Evolutionary conservation across 1,140 invertebrate species (phyloP).

Genomic region (Ridgeia piscesae): DNA sequence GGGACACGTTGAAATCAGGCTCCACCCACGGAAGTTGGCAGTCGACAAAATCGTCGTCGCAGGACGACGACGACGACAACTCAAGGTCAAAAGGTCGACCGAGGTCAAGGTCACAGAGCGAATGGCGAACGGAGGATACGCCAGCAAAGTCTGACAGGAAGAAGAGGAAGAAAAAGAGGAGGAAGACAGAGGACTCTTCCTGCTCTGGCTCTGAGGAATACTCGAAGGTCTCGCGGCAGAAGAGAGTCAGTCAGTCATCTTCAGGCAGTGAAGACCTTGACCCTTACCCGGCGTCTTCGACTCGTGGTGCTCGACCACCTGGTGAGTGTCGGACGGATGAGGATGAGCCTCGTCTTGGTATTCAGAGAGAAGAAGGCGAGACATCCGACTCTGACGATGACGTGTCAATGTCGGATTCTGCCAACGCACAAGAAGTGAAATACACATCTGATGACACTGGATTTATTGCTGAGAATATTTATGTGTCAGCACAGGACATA

Average conservation of each 20-base stretch:
- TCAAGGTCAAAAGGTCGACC: background rate
- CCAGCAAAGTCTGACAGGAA: background rate
- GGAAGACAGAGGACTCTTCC: background rate
- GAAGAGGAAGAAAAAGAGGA: background rate
- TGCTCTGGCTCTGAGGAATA: background rate
- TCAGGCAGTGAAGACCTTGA: background rate
- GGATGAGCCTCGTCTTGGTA: background rate
- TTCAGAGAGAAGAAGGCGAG: background rate
- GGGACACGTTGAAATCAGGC: background rate
- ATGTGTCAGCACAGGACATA: background rate
- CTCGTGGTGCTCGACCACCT: background rate
- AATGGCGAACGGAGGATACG: background rate
- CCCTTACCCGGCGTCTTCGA: background rate
- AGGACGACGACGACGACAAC: background rate
- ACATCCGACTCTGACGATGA: background rate
- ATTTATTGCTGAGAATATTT: background rate
- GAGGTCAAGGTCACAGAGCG: background rate
- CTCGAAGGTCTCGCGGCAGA: background rate
- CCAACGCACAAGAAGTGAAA: background rate
- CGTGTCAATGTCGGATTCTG: background rate
- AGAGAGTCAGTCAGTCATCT: background rate
- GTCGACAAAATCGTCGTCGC: background rate
- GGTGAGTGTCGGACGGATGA: background rate
- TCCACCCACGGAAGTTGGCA: background rate
- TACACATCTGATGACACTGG: background rate